Conservation (phyloP, 2,113 vertebrate genomes). For the Charadrius vociferus region DNA sequence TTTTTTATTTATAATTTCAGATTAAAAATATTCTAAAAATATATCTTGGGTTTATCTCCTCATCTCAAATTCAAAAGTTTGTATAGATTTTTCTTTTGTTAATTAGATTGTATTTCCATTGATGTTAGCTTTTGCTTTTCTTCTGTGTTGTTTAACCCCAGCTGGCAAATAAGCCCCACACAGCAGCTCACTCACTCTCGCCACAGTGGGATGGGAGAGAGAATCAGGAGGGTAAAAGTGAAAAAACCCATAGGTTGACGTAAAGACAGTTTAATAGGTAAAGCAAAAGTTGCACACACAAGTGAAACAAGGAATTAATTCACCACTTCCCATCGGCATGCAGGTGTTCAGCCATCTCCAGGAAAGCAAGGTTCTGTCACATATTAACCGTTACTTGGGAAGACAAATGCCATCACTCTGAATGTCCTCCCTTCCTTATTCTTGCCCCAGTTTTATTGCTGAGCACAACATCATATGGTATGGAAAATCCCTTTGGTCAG, state of each 20-base stretch:
- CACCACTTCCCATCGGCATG: rapidly evolving
- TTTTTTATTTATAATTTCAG: background rate
- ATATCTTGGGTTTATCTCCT: background rate
- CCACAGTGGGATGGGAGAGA: background rate
- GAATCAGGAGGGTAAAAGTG: background rate
- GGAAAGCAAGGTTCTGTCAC: background rate
- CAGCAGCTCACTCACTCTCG: background rate
- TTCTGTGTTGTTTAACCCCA: background rate
- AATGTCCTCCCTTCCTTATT: background rate
- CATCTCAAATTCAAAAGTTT: background rate
- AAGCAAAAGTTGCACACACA: background rate
- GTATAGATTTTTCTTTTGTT: background rate
- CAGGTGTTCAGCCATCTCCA: background rate
- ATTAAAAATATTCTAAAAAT: background rate
- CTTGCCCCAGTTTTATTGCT: background rate
- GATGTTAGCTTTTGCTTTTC: background rate
- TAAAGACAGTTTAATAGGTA: background rate
- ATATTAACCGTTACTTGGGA: background rate
- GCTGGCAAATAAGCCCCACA: rapidly evolving
- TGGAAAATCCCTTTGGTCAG: background rate
- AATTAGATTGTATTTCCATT: background rate
- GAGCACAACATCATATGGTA: rapidly evolving
- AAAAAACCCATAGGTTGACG: background rate
- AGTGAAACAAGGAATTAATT: background rate
- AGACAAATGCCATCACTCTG: background rate